phyloP scores from a whole-genome alignment of 2,888 invertebrate species.

The Oxyscelio sp. region DNA sequence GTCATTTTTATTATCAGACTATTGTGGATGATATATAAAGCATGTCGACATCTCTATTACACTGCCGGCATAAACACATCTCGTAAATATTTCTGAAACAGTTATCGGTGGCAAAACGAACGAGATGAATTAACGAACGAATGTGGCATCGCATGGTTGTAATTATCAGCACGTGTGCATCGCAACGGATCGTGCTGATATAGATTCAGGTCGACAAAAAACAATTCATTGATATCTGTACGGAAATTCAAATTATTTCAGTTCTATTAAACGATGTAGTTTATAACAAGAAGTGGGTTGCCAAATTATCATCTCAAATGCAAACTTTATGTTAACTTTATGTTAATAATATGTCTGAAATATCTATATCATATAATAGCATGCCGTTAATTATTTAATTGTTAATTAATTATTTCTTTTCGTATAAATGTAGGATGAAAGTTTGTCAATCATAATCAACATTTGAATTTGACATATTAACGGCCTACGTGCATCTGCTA shows the following conservation, averaged over 20 bases:
- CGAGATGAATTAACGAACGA: constrained; percentile 59
- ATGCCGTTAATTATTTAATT: no score
- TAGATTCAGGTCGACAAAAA: constrained; percentile 31
- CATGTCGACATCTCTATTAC: constrained; percentile 1
- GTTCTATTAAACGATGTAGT: constrained; percentile 39
- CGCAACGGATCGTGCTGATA: constrained; percentile 26
- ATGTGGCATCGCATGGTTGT: constrained; percentile 25
- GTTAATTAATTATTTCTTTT: no score
- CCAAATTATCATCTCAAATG: constrained; percentile 9
- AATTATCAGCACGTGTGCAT: constrained; percentile 63
- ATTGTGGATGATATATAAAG: constrained; percentile 16
- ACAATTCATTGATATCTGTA: constrained; percentile 39
- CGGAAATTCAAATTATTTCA: constrained; percentile 47
- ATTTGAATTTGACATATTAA: constrained; percentile 32
- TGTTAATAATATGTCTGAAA: no score
- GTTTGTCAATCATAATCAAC: no score
- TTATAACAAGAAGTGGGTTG: constrained; percentile 17
- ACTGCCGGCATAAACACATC: background rate
- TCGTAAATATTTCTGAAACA: constrained; percentile 57
- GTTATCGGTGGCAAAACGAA: constrained; percentile 40
- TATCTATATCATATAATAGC: no score
- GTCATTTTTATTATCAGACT: constrained; percentile 21
- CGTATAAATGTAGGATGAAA: no score
- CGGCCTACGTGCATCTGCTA: constrained; percentile 54
- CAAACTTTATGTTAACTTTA: no score